Conservation (phyloP, 2,888 invertebrate genomes). For the Notocelia uddmanniana region DNA sequence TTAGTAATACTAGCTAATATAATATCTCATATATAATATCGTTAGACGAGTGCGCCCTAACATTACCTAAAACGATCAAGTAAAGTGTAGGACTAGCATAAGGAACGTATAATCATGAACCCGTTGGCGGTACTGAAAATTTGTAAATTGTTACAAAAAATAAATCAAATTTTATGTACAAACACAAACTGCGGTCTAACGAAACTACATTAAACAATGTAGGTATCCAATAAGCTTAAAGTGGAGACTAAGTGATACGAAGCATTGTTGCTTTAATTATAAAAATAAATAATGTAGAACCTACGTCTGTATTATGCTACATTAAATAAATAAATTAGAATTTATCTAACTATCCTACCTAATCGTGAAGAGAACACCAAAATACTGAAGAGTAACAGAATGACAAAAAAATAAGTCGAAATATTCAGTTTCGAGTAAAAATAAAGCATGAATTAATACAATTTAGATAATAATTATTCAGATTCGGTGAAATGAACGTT, state of each 20-base stretch:
- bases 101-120: slow-evolving; percentile 63
- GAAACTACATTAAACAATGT: slow-evolving; percentile 40
- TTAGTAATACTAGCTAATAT: slow-evolving; percentile 66
- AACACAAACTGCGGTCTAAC: slow-evolving; percentile 45
- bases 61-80: slow-evolving; percentile 47
- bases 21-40: slow-evolving; percentile 81
- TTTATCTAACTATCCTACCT: slow-evolving; percentile 81
- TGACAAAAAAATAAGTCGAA: slow-evolving; percentile 56
- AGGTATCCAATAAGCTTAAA: slow-evolving; percentile 53
- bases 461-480: slow-evolving; percentile 23
- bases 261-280: slow-evolving; percentile 68
- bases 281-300: slow-evolving; percentile 74
- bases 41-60: slow-evolving; percentile 59
- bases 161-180: slow-evolving; percentile 55
- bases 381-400: slow-evolving; percentile 77
- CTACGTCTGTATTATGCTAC: slow-evolving; percentile 73
- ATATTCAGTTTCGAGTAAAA: slow-evolving; percentile 62
- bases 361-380: slow-evolving; percentile 74
- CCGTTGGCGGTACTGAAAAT: slow-evolving; percentile 54
- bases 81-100: slow-evolving; percentile 65
- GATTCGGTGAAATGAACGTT: slow-evolving; percentile 24
- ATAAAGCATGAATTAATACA: slow-evolving; percentile 49
- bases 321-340: slow-evolving; percentile 83
- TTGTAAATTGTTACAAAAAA: slow-evolving; percentile 59
- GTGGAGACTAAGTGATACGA: slow-evolving; percentile 70